Percentiles rank a stretch among this genome's conserved stretches.
Conservation (phyloP, 2,888 invertebrate genomes). For the Brachycybe producta region DNA sequence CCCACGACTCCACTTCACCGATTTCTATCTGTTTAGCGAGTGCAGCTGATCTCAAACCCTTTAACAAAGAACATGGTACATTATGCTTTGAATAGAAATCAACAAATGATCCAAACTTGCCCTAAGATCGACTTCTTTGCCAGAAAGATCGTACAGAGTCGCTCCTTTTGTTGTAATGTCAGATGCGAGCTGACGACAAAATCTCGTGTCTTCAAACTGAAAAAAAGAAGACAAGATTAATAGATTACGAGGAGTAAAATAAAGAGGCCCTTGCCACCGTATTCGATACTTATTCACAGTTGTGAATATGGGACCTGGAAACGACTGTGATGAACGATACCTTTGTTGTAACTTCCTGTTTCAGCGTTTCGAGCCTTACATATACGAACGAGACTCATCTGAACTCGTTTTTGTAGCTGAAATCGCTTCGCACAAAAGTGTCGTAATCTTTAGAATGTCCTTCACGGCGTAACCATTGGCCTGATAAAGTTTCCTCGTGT, state of each 20-base stretch:
- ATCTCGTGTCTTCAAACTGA: slow-evolving; percentile 61
- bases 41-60: slow-evolving; percentile 64
- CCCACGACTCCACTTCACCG: slow-evolving; percentile 59
- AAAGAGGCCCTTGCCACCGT: too few relatives aligned
- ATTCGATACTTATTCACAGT: too few relatives aligned
- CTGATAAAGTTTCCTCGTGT: slow-evolving; percentile 90
- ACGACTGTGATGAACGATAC: background rate
- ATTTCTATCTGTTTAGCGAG: slow-evolving; percentile 71
- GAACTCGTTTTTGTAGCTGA: slow-evolving; percentile 23
- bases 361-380: slow-evolving; percentile 24
- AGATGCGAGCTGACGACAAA: slow-evolving; percentile 70
- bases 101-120: slow-evolving; percentile 35
- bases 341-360: slow-evolving; percentile 23
- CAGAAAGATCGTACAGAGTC: slow-evolving; percentile 73
- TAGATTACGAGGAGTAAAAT: too few relatives aligned
- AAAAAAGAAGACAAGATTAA: too few relatives aligned
- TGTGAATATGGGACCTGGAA: too few relatives aligned
- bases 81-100: slow-evolving; percentile 17
- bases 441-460: slow-evolving; percentile 81
- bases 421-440: slow-evolving; percentile 64
- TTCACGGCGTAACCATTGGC: slow-evolving; percentile 91
- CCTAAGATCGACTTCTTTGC: slow-evolving; percentile 74
- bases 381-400: too few relatives aligned
- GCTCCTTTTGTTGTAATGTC: slow-evolving; percentile 87
- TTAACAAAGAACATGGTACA: slow-evolving; percentile 26